Evolutionary conservation across 1,140 invertebrate species (phyloP).

Genomic region (Leptonema lineaticorne): DNA sequence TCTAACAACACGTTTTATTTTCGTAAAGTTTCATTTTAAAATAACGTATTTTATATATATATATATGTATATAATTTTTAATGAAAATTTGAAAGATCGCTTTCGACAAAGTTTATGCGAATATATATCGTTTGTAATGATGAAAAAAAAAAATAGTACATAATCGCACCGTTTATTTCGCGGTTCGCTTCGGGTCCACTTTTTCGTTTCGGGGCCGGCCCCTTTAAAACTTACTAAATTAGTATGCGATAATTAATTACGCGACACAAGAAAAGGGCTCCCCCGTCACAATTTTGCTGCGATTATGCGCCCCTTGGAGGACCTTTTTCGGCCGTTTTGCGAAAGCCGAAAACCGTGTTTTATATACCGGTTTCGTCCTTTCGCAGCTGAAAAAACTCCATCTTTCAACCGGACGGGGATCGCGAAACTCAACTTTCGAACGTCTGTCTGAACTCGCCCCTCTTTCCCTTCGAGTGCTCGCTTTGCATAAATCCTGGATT

Average conservation of each 20-base stretch:
- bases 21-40: too few species aligned
- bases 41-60: too few species aligned
- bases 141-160: too few species aligned
- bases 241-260: constrained; percentile 15
- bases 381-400: constrained; percentile 6
- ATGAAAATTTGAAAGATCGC: too few species aligned
- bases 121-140: too few species aligned
- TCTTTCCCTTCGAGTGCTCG: background rate
- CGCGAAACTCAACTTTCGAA: background rate
- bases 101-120: too few species aligned
- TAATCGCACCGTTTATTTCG: too few species aligned
- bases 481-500: constrained; percentile 17
- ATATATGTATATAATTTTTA: too few species aligned
- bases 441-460: background rate
- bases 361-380: background rate
- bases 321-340: background rate
- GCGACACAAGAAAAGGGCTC: background rate
- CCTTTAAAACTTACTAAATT: constrained; percentile 15
- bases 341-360: constrained; percentile 1
- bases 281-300: background rate
- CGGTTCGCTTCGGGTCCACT: too few species aligned
- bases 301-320: constrained; percentile 16
- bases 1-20: too few species aligned
- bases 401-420: constrained; percentile 6
- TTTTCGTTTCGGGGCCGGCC: too few species aligned